These are phyloP conservation scores for Cephus spinipes DNA, from an alignment of 2,888 invertebrate species.

Conservation along the genomic window DNA sequence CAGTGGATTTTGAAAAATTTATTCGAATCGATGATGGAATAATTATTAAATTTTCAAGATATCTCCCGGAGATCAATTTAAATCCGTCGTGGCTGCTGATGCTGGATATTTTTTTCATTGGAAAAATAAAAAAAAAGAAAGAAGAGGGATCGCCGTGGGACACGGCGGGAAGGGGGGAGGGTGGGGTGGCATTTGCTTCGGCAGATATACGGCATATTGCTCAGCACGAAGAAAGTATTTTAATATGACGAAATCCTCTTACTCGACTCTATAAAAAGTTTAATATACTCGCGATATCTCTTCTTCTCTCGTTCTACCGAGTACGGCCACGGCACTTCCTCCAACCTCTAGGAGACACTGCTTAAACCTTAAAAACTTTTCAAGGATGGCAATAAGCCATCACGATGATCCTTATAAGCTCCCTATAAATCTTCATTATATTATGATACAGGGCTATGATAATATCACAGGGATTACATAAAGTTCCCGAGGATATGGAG, in stretches of 20 bases:
- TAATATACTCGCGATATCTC: constrained; percentile 48
- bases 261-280: constrained; percentile 52
- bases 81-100: background rate
- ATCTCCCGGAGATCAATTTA: background rate
- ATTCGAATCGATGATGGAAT: background rate
- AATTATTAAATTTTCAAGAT: background rate
- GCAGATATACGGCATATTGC: constrained; percentile 4
- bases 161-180: background rate
- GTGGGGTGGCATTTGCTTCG: background rate
- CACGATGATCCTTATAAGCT: constrained; percentile 51
- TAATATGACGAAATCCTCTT: constrained; percentile 51
- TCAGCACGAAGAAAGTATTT: constrained; percentile 32
- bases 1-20: background rate
- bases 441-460: constrained; percentile 27
- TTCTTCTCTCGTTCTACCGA: constrained; percentile 17
- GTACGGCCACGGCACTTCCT: constrained; percentile 13
- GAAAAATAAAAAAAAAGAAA: background rate
- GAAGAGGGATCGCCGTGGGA: constrained; percentile 9
- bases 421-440: constrained; percentile 59
- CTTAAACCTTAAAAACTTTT: constrained; percentile 52
- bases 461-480: background rate
- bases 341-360: constrained; percentile 23
- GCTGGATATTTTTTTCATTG: background rate
- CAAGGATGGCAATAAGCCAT: constrained; percentile 55
- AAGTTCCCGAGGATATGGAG: background rate